Evolutionary conservation across 2,797 vertebrate genomes (phyloP), one percentile per base, ranked within the genome.

Genomic region (Otus scops): DNA sequence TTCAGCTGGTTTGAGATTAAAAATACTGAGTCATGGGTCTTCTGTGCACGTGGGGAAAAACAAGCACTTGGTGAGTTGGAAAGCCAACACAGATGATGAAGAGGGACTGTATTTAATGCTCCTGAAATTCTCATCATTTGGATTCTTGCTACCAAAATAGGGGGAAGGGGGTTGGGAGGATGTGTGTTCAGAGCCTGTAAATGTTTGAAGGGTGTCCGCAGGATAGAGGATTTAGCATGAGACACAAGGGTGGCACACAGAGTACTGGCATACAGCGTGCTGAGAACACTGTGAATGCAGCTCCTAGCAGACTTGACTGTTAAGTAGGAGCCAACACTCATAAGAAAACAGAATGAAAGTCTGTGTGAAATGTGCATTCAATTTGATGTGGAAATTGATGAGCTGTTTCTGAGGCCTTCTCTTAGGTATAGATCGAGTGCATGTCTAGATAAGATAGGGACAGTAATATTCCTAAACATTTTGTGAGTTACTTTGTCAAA

Each of bases 161-260:
- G 17, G 38, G 45, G 18, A 65, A 7, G 27, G 19, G 21, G 7
- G 18, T 34, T 85, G 59, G 47, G 56, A 85, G 32, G 61, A 16
- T 45, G 0, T 9, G 3, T 8, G 24, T 57, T 77, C 30, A 56
- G 47, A n/a, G 16, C 45, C 28, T 65, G 0, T 1, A 41, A 19
- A 9, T 20, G 41, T 64, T 50, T 48, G 70, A 65, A 68, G 32
- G 26, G 16, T 48, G 22, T 32, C 34, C 15, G 21, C 23, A 45
- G 65, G 28, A 16, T 0, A 26, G n/a, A 43, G 22, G 38, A n/a
- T 53, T 45, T 57, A 39, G 47, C 38, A 4, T 30, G 63, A 86
- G 57, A 22, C 13, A 11, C 11, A 6, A 13, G 27, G 27, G 51
- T 15, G 51, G 39, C 45, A 34, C 47, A 16, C 7, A 7, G 34